Evolutionary conservation across 2,888 invertebrate species (phyloP).

Genomic region (Parnassius smintheus): DNA sequence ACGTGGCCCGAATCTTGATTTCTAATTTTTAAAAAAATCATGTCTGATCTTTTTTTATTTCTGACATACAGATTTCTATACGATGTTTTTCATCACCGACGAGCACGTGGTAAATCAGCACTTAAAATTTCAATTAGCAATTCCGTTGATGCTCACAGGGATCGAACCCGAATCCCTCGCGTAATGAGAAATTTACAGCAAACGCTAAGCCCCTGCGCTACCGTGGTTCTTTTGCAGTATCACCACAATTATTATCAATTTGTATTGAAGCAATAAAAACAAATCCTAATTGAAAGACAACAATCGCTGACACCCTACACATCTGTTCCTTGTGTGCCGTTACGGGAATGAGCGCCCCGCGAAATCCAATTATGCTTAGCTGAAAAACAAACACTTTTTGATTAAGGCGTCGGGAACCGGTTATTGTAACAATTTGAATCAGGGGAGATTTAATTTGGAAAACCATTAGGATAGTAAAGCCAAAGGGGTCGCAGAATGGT

Average conservation of each 20-base stretch:
- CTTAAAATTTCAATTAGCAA: too few species aligned
- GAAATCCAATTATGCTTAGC: constrained; percentile 60
- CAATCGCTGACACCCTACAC: constrained; percentile 39
- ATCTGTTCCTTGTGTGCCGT: constrained; percentile 58
- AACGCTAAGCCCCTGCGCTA: too few species aligned
- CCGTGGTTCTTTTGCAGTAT: background rate
- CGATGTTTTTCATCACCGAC: too few species aligned
- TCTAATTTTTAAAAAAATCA: too few species aligned
- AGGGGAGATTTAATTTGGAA: constrained; percentile 66
- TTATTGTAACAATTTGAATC: constrained; percentile 47
- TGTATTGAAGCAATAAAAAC: constrained; percentile 10
- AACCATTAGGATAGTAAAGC: constrained; percentile 48
- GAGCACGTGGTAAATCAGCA: too few species aligned
- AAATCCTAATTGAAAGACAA: constrained; percentile 36
- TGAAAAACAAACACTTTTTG: constrained; percentile 73
- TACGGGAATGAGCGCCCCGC: constrained; percentile 29
- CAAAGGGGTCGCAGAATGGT: constrained; percentile 58
- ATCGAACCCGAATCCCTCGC: too few species aligned
- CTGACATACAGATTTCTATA: too few species aligned
- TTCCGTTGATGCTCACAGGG: too few species aligned
- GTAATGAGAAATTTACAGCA: too few species aligned
- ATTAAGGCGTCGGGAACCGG: constrained; percentile 65
- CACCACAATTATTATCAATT: background rate
- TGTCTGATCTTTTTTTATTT: too few species aligned
- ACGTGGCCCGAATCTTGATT: too few species aligned